A percentile compares a stretch with the other conserved stretches of the same genome.
phyloP scores from a whole-genome alignment of 2,888 invertebrate genomes.

The Drosophila niveifrons region DNA sequence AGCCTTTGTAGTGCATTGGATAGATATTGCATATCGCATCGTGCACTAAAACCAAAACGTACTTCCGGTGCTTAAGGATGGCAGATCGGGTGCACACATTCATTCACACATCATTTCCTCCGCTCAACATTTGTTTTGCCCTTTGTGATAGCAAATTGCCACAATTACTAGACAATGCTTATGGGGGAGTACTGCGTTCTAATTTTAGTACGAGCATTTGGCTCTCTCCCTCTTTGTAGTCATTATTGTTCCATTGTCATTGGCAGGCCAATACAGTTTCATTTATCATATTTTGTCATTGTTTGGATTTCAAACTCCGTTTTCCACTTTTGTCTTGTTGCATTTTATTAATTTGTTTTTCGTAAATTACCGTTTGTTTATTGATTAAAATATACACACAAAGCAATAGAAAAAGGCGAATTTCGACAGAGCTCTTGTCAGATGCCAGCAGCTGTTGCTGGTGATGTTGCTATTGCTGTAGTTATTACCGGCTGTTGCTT shows the following conservation, averaged over 20 bases:
- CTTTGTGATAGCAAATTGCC: constrained; percentile 74
- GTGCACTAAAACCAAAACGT: constrained; percentile 64
- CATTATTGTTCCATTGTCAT: constrained; percentile 40
- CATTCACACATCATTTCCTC: constrained; percentile 71
- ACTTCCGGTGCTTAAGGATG: constrained; percentile 60
- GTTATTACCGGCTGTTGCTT: constrained; percentile 6
- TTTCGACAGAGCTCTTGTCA: constrained; percentile 29
- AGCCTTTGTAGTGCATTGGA: constrained; percentile 1
- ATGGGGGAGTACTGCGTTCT: constrained; percentile 30
- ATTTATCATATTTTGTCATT: constrained; percentile 73
- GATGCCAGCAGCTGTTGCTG: constrained; percentile 54
- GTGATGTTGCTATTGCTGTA: neutral
- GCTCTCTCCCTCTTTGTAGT: constrained; percentile 13
- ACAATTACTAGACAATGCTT: constrained; percentile 64
- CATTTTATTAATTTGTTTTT: constrained; percentile 82
- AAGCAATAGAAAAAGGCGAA: constrained; percentile 32
- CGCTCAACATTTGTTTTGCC: constrained; percentile 73
- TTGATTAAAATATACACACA: constrained; percentile 76
- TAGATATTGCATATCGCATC: constrained; percentile 28
- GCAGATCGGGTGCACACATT: constrained; percentile 42
- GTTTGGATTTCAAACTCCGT: constrained; percentile 40
- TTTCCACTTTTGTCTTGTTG: constrained; percentile 49
- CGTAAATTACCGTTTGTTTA: constrained; percentile 81
- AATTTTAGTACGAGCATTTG: constrained; percentile 56
- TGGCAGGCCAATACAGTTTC: constrained; percentile 45